Evolutionary conservation across 2,888 invertebrate species (phyloP).

Genomic region (Blastobasis lacticolella): DNA sequence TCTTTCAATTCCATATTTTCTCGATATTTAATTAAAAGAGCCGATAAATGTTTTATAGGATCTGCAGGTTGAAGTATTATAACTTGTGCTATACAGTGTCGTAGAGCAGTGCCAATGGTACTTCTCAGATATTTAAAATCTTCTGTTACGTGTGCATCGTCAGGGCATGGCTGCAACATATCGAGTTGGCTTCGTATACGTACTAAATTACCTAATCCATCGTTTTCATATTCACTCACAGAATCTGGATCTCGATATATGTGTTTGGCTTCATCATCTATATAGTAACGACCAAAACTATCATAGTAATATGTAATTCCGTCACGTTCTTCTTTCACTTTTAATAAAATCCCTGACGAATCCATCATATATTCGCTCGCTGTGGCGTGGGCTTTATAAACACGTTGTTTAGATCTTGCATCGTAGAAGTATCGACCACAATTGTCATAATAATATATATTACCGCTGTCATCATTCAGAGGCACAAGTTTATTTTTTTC

Average conservation of each 20-base stretch:
- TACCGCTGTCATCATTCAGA: conserved; percentile 44
- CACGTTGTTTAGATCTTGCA: conserved; percentile 39
- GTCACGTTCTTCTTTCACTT: conserved; percentile 52
- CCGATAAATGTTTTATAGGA: conserved; percentile 55
- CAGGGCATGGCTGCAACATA: conserved; percentile 49
- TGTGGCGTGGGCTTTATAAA: conserved; percentile 53
- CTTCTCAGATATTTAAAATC: conserved; percentile 59
- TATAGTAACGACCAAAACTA: conserved; percentile 58
- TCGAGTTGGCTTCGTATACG: conserved; percentile 52
- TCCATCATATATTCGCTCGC: conserved; percentile 65
- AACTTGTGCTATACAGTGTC: conserved; percentile 52
- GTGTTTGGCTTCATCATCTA: conserved; percentile 50
- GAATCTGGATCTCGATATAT: conserved; percentile 55
- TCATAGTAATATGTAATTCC: conserved; percentile 55
- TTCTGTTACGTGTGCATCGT: conserved; percentile 52
- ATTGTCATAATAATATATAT: conserved; percentile 58
- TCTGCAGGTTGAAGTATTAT: conserved; percentile 57
- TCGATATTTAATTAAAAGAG: conserved; percentile 46
- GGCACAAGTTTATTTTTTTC: conserved; percentile 51
- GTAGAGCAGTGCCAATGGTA: conserved; percentile 51
- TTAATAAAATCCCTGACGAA: conserved; percentile 47
- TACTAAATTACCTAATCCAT: conserved; percentile 64
- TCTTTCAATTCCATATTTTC: conserved; percentile 53
- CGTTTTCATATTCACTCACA: conserved; percentile 61
- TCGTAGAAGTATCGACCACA: conserved; percentile 61